Base-by-base conservation (phyloP, 2,888 invertebrate genomes). In the Mythimna ferrago region DNA sequence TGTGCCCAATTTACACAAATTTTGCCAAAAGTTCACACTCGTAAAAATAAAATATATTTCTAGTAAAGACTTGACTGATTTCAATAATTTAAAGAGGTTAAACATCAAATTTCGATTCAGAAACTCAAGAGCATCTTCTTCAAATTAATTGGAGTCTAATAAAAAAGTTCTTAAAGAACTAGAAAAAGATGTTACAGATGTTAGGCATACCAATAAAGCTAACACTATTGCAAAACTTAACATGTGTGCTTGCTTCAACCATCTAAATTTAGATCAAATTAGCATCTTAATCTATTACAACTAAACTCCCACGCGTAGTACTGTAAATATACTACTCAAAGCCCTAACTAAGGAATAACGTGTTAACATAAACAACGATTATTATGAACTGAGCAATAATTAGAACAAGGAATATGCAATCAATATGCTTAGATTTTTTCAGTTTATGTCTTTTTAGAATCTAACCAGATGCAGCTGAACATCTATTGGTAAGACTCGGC, bases 281-380 rank as follows among this genome's bases (percentile, higher is more conserved):
- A 54, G 11, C 54, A 70, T 71, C 56, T 48, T 11, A 61, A 56
- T 78, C 9, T 6, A 32, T 51, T 62, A 11, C 14, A 60, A 48
- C 44, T 35, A 21, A 51, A 51, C 44, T 62, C 75, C 79, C 75
- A 75, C 79, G 56, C 71, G 48, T 41, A n/a, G 72, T 35, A 26
- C 2, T 78, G 62, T 66, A 35, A 62, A 71, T 78, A 71, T 16
- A 11, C 2, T 14, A 9, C 4, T 11, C 38, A 21, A 16, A 56
- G n/a, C 54, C 54, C 19, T 68, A 53, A 73, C 9, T 58, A 53
- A 44, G n/a, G 26, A n/a, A 26, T 6, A 19, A 41, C 41, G 35
- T 35, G 19, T 21, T 60, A 44, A 70, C 19, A 48, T 35, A 62
- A 51, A 70, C 38, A 56, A 78, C 35, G 5, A 70, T n/a, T 62